Evolutionary conservation across 2,113 vertebrate genomes (phyloP).

Genomic region (Rhagologus leucostigma): DNA sequence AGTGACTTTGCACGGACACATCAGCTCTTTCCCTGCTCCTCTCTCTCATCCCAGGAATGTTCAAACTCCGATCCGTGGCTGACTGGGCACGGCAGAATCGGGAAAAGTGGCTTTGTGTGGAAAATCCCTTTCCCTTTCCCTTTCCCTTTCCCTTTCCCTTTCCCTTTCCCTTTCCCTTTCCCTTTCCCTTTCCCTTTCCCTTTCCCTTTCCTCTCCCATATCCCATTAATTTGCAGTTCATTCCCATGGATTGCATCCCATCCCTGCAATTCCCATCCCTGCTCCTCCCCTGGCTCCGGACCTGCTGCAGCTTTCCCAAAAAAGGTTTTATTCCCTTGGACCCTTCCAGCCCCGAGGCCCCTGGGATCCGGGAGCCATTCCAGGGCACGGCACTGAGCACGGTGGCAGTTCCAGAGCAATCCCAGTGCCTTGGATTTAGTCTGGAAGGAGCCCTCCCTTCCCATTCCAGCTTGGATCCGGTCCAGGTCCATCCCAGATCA

Average conservation of each 20-base stretch:
- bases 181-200: too few relatives aligned
- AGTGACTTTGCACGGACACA: not conserved
- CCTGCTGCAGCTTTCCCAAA: not conserved
- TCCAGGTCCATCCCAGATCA: not conserved
- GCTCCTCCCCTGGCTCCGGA: not conserved
- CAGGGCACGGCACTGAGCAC: not conserved
- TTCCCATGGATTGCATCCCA: not conserved
- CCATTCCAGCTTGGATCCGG: not conserved
- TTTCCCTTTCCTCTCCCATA: too few relatives aligned
- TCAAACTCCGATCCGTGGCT: fast-evolving
- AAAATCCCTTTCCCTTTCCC: too few relatives aligned
- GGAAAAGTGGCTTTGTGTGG: not conserved
- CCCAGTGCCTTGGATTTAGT: not conserved
- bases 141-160: not conserved
- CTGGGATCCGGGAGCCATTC: not conserved
- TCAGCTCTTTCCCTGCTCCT: not conserved
- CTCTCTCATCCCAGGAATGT: not conserved
- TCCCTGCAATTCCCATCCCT: not conserved
- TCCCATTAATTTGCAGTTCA: fast-evolving
- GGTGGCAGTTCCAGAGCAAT: not conserved
- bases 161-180: not conserved
- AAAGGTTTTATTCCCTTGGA: fast-evolving
- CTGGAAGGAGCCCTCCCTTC: not conserved
- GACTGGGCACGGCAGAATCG: not conserved
- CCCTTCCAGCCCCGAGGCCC: not conserved